These are phyloP conservation scores for Chionoecetes opilio DNA, from an alignment of 1,140 invertebrate genomes.

Conservation along the genomic window DNA sequence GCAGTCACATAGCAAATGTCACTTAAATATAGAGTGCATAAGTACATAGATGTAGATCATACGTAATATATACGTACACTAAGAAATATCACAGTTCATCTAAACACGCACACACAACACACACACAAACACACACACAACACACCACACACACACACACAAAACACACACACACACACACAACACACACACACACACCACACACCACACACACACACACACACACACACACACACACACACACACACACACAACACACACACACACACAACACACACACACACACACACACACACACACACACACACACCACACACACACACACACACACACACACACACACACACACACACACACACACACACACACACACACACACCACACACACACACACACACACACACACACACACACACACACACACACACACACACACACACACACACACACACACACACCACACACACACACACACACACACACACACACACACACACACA, in stretches of 20 bases:
- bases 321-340: constrained; percentile 64
- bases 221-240: constrained; percentile 62
- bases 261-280: constrained; percentile 24
- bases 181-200: too few relatives aligned
- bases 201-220: constrained; percentile 66
- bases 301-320: constrained; percentile 60
- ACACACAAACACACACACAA: background rate
- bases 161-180: constrained; percentile 54
- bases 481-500: background rate
- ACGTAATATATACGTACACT: too few relatives aligned
- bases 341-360: constrained; percentile 63
- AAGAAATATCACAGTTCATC: too few relatives aligned
- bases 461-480: constrained; percentile 52
- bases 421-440: constrained; percentile 63
- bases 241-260: constrained; percentile 58
- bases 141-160: constrained; percentile 45
- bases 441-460: constrained; percentile 65
- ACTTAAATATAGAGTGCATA: too few relatives aligned
- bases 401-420: constrained; percentile 58
- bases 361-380: constrained; percentile 48
- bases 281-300: constrained; percentile 55
- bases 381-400: constrained; percentile 43
- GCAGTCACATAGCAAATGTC: too few relatives aligned
- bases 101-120: background rate
- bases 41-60: too few relatives aligned